These are phyloP conservation scores for Chrysoperla carnea DNA, from an alignment of 1,140 invertebrate species.

Conservation along the genomic window DNA sequence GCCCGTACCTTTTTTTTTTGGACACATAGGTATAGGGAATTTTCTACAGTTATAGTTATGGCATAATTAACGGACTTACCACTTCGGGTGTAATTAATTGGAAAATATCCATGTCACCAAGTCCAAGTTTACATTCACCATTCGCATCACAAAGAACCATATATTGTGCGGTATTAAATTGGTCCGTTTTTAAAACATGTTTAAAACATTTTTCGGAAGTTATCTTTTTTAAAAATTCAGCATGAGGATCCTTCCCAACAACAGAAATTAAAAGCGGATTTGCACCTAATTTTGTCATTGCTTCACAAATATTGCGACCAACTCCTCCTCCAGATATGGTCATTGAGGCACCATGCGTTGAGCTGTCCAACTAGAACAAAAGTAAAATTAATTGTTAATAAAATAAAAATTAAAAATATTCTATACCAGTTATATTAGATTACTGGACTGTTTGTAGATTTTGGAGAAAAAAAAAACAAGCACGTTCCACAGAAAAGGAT, in stretches of 20 bases:
- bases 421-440: too few species aligned
- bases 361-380: conserved; percentile 48
- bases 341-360: conserved; percentile 48
- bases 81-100: conserved; percentile 42
- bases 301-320: conserved; percentile 78
- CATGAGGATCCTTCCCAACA: conserved; percentile 52
- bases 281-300: conserved; percentile 50
- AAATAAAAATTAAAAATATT: conserved; percentile 1
- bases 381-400: conserved; percentile 1
- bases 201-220: conserved; percentile 14
- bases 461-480: too few species aligned
- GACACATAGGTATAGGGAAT: too few species aligned
- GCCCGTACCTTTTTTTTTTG: too few species aligned
- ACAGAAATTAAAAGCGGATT: conserved; percentile 57
- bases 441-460: too few species aligned
- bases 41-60: too few species aligned
- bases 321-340: conserved; percentile 66
- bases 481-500: too few species aligned
- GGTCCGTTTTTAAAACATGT: conserved; percentile 21
- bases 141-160: conserved; percentile 46
- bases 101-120: conserved; percentile 75
- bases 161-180: conserved; percentile 47
- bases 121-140: conserved; percentile 59
- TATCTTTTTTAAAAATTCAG: conserved; percentile 24
- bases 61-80: conserved; percentile 22